phyloP scores from a whole-genome alignment of 1,140 invertebrate species.

The Drosophila prosaltans region DNA sequence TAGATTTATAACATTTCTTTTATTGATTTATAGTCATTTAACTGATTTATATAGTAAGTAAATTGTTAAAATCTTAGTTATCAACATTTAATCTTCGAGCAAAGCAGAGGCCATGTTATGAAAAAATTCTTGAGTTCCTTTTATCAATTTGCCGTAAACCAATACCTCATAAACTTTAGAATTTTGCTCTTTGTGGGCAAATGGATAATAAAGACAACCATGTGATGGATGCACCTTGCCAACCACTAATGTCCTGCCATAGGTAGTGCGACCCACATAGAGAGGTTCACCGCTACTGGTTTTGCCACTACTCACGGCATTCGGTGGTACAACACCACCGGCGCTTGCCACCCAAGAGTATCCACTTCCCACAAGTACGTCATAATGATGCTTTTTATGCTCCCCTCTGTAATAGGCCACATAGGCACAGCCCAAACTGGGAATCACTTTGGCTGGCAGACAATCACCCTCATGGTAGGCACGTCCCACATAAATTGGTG shows the following conservation, averaged over 20 bases:
- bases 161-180: not conserved
- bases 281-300: not conserved
- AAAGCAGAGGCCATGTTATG: too few species aligned
- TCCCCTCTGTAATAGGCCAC: not conserved
- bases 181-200: not conserved
- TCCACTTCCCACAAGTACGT: not conserved
- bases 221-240: not conserved
- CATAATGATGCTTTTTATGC: not conserved
- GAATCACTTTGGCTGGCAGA: not conserved
- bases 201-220: not conserved
- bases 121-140: too few species aligned
- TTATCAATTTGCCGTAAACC: slow-evolving; percentile 27
- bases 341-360: not conserved
- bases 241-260: not conserved
- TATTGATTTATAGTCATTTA: too few species aligned
- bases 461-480: not conserved
- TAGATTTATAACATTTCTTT: too few species aligned
- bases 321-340: not conserved
- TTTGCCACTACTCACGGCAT: not conserved
- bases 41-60: too few species aligned
- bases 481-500: not conserved
- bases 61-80: too few species aligned
- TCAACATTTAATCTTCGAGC: too few species aligned
- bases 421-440: not conserved
- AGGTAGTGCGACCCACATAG: not conserved